These are phyloP conservation scores for Venustoraphidia nigricollis DNA, from an alignment of 2,888 invertebrate genomes.

Conservation along the genomic window DNA sequence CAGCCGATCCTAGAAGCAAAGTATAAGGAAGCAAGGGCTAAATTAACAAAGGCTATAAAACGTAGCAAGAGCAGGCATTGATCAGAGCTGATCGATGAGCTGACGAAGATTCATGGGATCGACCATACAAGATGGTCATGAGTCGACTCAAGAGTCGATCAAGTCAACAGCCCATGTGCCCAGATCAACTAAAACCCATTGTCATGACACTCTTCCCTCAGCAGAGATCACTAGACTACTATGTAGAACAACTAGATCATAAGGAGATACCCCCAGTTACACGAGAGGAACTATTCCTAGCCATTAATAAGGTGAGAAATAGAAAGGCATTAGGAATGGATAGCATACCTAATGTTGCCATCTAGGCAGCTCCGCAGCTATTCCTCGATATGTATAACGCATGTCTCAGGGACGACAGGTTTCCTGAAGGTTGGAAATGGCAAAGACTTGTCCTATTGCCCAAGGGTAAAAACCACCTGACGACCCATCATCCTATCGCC, in stretches of 20 bases:
- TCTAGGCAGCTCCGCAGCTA: neutral
- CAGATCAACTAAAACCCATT: neutral
- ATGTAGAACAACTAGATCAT: too few relatives aligned
- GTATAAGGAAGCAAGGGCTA: neutral
- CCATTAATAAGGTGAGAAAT: too few relatives aligned
- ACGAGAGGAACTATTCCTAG: too few relatives aligned
- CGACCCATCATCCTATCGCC: too few relatives aligned
- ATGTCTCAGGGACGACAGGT: constrained; percentile 6
- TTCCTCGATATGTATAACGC: constrained; percentile 6
- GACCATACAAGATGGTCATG: constrained; percentile 11
- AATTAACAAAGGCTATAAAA: constrained; percentile 6
- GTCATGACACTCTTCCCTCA: too few relatives aligned
- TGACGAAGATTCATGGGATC: constrained; percentile 9
- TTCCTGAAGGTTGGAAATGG: constrained; percentile 7
- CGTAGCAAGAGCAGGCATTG: constrained; percentile 6
- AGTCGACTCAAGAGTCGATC: constrained; percentile 5
- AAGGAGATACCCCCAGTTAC: too few relatives aligned
- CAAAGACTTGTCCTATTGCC: constrained; percentile 7
- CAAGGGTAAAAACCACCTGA: constrained; percentile 10
- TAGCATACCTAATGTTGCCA: neutral
- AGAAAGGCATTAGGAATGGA: too few relatives aligned
- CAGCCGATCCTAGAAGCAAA: neutral
- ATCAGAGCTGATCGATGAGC: constrained; percentile 8
- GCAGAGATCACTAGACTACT: too few relatives aligned
- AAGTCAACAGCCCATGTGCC: too few relatives aligned